Percentiles rank a stretch among this genome's conserved stretches.
These are phyloP conservation scores for Sciurus vulgaris DNA, from an alignment of 2,797 vertebrate genomes.

Conservation along the genomic window DNA sequence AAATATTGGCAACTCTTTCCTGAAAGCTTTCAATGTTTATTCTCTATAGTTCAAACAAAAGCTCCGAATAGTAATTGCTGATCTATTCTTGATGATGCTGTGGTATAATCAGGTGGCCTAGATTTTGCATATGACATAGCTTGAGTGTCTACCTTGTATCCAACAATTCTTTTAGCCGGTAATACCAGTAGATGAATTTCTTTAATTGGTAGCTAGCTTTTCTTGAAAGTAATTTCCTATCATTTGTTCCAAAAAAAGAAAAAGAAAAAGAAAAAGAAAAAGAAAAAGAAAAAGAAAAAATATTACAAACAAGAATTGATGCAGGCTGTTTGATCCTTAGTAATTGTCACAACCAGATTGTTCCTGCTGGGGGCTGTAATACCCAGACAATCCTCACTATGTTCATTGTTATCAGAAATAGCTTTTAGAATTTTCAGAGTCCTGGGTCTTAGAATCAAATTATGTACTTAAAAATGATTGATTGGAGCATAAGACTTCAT, in stretches of 20 bases:
- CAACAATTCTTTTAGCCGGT: neutral
- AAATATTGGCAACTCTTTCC: neutral
- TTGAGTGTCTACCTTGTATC: neutral
- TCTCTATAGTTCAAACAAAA: neutral
- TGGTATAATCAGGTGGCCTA: neutral
- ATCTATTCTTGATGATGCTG: neutral
- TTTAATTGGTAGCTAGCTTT: neutral
- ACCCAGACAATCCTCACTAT: neutral
- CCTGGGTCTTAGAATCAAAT: constrained; percentile 43
- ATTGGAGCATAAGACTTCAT: neutral
- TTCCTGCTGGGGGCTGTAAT: neutral
- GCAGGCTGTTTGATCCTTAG: neutral
- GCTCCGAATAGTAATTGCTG: neutral
- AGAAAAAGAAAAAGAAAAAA: neutral
- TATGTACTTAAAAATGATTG: neutral
- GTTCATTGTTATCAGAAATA: neutral
- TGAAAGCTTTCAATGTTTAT: neutral
- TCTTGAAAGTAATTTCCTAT: neutral
- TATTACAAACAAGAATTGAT: neutral
- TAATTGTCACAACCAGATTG: neutral
- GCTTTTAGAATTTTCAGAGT: constrained; percentile 46
- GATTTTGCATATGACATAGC: neutral
- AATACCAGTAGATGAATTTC: neutral
- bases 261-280: too few species aligned
- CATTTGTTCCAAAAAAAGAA: neutral